Evolutionary conservation across 2,113 vertebrate species (phyloP).

Genomic region (Syngnathus floridae): DNA sequence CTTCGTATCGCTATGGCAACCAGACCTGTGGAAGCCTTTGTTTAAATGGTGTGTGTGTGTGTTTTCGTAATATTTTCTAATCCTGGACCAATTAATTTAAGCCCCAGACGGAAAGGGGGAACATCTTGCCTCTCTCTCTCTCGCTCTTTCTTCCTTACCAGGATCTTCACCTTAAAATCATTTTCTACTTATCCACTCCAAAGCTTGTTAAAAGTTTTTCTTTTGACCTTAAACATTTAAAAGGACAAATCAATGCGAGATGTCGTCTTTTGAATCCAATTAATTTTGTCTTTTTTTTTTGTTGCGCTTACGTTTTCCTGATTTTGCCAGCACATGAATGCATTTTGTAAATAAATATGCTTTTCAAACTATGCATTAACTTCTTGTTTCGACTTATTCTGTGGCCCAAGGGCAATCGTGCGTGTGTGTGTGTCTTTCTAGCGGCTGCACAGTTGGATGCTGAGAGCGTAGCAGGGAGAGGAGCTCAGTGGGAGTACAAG

Average conservation of each 20-base stretch:
- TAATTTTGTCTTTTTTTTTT: not conserved
- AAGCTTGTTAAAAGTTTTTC: conserved; percentile 3
- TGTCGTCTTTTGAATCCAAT: not conserved
- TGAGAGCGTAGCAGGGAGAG: conserved; percentile 33
- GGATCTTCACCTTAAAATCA: conserved; percentile 14
- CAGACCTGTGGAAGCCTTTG: conserved; percentile 48
- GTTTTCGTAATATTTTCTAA: conserved; percentile 56
- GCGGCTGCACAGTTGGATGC: conserved; percentile 35
- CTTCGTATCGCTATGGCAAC: conserved; percentile 52
- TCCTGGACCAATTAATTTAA: conserved; percentile 65
- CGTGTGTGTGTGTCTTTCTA: conserved; percentile 25
- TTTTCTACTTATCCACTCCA: not conserved
- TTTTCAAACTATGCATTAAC: not conserved
- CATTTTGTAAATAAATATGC: too few species aligned
- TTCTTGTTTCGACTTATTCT: conserved; percentile 13
- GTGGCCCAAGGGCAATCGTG: conserved; percentile 23
- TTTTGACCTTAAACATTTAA: conserved; percentile 1
- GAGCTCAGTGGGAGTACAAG: conserved; percentile 39
- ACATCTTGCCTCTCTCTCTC: conserved; percentile 16
- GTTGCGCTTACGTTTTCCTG: not conserved
- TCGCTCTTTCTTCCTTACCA: conserved; percentile 16
- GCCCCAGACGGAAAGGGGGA: conserved; percentile 40
- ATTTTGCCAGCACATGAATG: too few species aligned
- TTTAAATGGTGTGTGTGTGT: conserved; percentile 30
- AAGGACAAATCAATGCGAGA: not conserved